Conservation (phyloP, 2,888 invertebrate species). For the Drosophila demipolita region DNA sequence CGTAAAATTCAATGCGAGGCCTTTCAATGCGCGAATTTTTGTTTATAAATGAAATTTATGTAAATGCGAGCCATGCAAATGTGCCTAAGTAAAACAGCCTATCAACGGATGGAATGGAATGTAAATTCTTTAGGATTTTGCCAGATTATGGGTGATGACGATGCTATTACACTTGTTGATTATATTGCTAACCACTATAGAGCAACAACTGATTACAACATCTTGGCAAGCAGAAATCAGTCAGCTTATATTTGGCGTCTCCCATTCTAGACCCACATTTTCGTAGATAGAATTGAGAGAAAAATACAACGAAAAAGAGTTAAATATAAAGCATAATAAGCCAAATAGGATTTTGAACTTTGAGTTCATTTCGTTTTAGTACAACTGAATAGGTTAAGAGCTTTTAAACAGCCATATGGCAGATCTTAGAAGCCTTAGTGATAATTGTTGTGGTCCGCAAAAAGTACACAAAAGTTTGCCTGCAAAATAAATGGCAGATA, state of each 20-base stretch:
- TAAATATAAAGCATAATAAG: neutral
- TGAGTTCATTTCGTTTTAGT: constrained; percentile 2
- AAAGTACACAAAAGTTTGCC: neutral
- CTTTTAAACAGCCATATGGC: constrained; percentile 8
- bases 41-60: constrained; percentile 58
- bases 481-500: neutral
- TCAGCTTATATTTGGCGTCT: constrained; percentile 51
- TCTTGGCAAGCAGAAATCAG: constrained; percentile 3
- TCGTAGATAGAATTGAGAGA: neutral
- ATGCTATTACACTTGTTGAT: constrained; percentile 61
- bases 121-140: constrained; percentile 23
- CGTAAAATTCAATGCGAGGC: constrained; percentile 11
- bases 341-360: constrained; percentile 12
- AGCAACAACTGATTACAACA: constrained; percentile 22
- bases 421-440: neutral
- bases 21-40: constrained; percentile 27
- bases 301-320: neutral
- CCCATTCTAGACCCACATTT: constrained; percentile 3
- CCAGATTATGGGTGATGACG: constrained; percentile 8
- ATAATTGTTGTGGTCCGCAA: neutral
- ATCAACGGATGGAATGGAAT: constrained; percentile 9
- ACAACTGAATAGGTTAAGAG: constrained; percentile 18
- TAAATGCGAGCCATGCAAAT: constrained; percentile 50
- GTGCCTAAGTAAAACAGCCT: constrained; percentile 3
- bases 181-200: constrained; percentile 18